Evolutionary conservation across 1,140 invertebrate genomes (phyloP).

Genomic region (Euura lappo): DNA sequence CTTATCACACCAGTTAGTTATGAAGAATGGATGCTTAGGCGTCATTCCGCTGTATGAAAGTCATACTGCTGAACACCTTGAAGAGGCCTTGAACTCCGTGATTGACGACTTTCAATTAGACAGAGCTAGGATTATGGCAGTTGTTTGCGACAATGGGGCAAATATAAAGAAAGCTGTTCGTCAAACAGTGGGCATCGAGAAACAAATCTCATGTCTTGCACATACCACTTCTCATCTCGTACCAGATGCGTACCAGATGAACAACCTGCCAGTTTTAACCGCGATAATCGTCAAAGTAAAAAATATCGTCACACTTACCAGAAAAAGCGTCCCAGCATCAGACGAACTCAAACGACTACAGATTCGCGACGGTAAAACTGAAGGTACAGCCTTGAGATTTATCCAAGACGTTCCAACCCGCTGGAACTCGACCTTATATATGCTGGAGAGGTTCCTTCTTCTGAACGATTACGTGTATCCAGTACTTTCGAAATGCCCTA

Average conservation of each 20-base stretch:
- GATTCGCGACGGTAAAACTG: constrained; percentile 25
- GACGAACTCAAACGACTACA: constrained; percentile 28
- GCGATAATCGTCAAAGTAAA: constrained; percentile 21
- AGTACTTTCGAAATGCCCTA: constrained; percentile 41
- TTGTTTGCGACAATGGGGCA: constrained; percentile 47
- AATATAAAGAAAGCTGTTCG: constrained; percentile 50
- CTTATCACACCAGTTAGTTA: background rate
- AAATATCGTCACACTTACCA: constrained; percentile 18
- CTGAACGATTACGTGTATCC: constrained; percentile 38
- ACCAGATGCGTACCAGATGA: background rate
- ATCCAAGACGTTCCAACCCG: constrained; percentile 33
- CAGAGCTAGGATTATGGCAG: background rate
- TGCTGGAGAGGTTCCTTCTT: too few species aligned
- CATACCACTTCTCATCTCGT: constrained; percentile 5
- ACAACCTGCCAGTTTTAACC: background rate
- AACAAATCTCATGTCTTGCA: constrained; percentile 20
- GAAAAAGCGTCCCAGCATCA: constrained; percentile 20
- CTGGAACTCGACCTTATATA: too few species aligned
- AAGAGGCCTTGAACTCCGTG: background rate
- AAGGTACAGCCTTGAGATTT: constrained; percentile 22
- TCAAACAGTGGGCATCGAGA: constrained; percentile 33
- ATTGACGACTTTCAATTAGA: background rate
- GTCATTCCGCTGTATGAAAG: background rate
- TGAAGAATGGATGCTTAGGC: background rate
- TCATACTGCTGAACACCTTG: background rate